A percentile compares a stretch with the other conserved stretches of the same genome.
phyloP scores from a whole-genome alignment of 2,888 invertebrate genomes.

The Drosophila diplacantha region DNA sequence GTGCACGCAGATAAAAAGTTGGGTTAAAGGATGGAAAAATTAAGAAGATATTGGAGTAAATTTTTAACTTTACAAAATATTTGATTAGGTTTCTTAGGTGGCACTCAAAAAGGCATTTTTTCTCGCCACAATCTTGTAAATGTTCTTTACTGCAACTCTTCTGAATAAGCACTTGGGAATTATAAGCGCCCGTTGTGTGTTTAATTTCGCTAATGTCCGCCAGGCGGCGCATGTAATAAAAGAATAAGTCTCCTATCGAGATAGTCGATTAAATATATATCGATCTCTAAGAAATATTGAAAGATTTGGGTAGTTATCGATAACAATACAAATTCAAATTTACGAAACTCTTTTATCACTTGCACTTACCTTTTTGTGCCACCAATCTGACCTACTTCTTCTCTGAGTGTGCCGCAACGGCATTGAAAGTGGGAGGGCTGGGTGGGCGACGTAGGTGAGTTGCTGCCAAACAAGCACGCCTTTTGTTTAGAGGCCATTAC shows the following conservation, averaged over 20 bases:
- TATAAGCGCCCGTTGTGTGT: not conserved
- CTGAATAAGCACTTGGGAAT: not conserved
- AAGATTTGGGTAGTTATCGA: not conserved
- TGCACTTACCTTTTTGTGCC: not conserved
- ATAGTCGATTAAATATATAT: not conserved
- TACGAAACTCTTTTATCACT: not conserved
- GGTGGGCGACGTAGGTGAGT: slow-evolving; percentile 24
- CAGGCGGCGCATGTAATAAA: too few relatives aligned
- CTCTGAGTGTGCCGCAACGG: slow-evolving; percentile 36
- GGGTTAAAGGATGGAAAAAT: not conserved
- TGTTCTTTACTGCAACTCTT: not conserved
- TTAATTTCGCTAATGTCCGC: too few relatives aligned
- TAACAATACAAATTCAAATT: not conserved
- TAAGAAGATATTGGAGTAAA: not conserved
- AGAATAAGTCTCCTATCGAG: too few relatives aligned
- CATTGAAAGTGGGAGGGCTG: slow-evolving; percentile 48
- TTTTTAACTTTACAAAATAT: not conserved
- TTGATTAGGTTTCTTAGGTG: not conserved
- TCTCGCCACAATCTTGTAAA: not conserved
- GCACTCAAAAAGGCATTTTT: not conserved
- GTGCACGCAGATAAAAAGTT: not conserved
- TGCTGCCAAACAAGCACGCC: slow-evolving; percentile 56
- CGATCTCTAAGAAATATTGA: too few relatives aligned
- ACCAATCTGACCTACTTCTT: not conserved
- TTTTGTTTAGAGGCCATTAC: slow-evolving; percentile 65